Conservation (phyloP, 2,888 invertebrate genomes). For the Agonopterix arenella region DNA sequence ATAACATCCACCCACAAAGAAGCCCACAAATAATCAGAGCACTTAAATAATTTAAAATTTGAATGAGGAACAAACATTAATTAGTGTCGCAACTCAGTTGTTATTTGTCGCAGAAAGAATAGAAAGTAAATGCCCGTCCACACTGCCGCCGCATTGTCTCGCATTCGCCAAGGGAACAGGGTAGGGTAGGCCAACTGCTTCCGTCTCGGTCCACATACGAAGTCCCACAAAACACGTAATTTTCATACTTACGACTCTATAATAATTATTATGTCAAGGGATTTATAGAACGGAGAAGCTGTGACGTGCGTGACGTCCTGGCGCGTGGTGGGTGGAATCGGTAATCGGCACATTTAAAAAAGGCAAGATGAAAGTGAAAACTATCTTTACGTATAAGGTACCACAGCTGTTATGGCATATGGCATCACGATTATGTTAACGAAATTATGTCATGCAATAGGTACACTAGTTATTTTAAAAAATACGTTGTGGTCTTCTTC, state of each 20-base stretch:
- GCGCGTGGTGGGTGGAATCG: conserved; percentile 49
- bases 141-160: conserved; percentile 23
- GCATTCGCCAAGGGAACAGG: conserved; percentile 39
- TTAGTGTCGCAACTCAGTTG: conserved; percentile 27
- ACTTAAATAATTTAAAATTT: conserved; percentile 34
- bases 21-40: conserved; percentile 27
- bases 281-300: conserved; percentile 33
- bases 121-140: conserved; percentile 40
- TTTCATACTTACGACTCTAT: no score
- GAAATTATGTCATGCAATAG: no score
- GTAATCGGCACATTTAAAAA: conserved; percentile 52
- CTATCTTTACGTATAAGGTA: not conserved
- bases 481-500: no score
- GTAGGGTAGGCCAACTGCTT: not conserved
- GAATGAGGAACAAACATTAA: conserved; percentile 36
- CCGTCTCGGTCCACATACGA: no score
- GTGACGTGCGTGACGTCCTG: conserved; percentile 51
- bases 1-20: conserved; percentile 6
- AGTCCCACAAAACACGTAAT: no score
- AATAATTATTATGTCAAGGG: no score
- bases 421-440: no score
- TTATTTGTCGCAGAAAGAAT: conserved; percentile 25
- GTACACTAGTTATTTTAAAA: no score
- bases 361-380: conserved; percentile 60
- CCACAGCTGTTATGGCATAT: no score